Conservation (phyloP, 2,797 vertebrate species). For the Numenius phaeopus region DNA sequence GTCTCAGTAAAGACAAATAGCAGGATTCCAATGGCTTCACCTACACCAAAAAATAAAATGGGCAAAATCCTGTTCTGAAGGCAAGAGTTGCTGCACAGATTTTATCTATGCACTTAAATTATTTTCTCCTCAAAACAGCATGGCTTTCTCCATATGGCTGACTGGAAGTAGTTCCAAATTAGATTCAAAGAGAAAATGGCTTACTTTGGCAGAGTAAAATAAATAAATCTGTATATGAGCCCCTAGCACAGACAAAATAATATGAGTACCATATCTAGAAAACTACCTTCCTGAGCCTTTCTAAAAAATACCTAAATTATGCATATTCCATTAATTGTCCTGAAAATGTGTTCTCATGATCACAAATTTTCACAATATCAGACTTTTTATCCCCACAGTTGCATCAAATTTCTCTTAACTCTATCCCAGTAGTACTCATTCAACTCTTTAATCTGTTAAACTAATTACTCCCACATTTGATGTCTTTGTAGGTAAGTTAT, state of each 20-base stretch:
- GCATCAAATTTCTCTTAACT: background rate
- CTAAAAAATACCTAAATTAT: background rate
- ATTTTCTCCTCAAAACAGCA: background rate
- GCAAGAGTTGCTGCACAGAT: background rate
- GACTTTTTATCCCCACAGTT: background rate
- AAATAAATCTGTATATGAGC: background rate
- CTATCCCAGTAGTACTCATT: background rate
- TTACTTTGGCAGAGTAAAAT: background rate
- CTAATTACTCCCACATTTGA: background rate
- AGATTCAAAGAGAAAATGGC: background rate
- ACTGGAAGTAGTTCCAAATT: background rate
- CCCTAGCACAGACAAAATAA: background rate
- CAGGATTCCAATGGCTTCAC: background rate
- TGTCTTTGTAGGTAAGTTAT: background rate
- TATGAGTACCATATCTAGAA: background rate
- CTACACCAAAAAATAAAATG: background rate
- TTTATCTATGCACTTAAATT: background rate
- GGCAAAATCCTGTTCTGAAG: background rate
- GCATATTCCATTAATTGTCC: background rate
- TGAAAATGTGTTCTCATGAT: background rate
- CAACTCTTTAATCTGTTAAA: background rate
- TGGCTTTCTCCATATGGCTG: background rate
- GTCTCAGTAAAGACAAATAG: background rate
- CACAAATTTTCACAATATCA: background rate
- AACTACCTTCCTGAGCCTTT: background rate